phyloP scores from a whole-genome alignment of 2,888 invertebrate species.

The Drosophila pseudotalamancana region DNA sequence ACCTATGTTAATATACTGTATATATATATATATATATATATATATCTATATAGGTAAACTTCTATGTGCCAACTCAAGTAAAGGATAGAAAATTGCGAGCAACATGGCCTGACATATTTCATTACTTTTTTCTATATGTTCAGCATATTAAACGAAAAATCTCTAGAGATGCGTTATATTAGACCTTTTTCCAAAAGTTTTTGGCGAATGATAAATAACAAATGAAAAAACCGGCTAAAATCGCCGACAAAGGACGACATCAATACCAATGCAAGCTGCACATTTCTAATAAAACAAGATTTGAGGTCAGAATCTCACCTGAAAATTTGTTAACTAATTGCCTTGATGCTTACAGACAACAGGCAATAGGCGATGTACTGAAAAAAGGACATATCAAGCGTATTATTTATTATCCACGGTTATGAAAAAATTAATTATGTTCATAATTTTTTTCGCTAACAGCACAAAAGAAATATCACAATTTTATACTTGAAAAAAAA shows the following conservation, averaged over 20 bases:
- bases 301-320: slow-evolving; percentile 30
- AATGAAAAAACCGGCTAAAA: too few relatives aligned
- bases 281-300: too few relatives aligned
- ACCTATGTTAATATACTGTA: slow-evolving; percentile 6
- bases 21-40: neutral
- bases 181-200: too few relatives aligned
- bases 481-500: neutral
- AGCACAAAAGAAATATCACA: neutral
- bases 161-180: too few relatives aligned
- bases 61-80: too few relatives aligned
- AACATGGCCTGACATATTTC: too few relatives aligned
- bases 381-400: neutral
- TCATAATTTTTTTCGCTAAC: neutral
- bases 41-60: neutral
- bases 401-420: neutral
- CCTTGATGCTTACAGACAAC: slow-evolving; percentile 35
- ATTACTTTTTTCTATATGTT: too few relatives aligned
- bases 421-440: neutral
- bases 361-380: slow-evolving; percentile 34
- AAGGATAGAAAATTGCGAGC: too few relatives aligned
- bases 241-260: too few relatives aligned
- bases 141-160: too few relatives aligned
- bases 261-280: too few relatives aligned
- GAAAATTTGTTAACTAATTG: slow-evolving; percentile 18
- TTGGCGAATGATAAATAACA: too few relatives aligned